phyloP scores from a whole-genome alignment of 23 tunicate species.

The Ascidia mentula region DNA sequence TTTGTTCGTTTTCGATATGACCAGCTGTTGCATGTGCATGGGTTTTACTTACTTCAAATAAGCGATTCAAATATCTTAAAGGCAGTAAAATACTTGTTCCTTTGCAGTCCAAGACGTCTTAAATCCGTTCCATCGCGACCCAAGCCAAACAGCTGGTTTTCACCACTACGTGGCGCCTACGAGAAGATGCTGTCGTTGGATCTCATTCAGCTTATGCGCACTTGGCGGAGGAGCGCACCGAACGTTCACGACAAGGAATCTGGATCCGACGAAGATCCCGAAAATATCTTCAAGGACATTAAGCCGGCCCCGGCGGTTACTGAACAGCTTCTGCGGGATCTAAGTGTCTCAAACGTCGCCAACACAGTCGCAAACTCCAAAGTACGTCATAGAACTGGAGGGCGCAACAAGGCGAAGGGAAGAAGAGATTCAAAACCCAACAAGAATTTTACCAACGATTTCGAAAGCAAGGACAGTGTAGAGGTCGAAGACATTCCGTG shows the following conservation, averaged over 20 bases:
- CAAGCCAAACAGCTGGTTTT: not conserved
- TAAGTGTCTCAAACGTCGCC: not conserved
- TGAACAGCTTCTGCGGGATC: not conserved
- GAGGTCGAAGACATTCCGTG: not conserved
- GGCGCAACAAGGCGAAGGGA: not conserved
- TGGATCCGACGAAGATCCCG: conserved; percentile 16
- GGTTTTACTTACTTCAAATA: too few relatives aligned
- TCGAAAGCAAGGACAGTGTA: not conserved
- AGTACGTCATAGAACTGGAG: not conserved
- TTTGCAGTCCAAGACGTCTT: not conserved
- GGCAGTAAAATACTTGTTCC: too few relatives aligned
- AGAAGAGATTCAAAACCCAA: not conserved
- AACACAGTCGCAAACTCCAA: not conserved
- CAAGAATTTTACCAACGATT: not conserved
- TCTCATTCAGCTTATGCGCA: not conserved
- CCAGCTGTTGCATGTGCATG: too few relatives aligned
- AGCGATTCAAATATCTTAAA: too few relatives aligned
- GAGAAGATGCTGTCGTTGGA: conserved; percentile 10
- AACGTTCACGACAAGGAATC: conserved; percentile 6
- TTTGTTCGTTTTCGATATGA: too few relatives aligned
- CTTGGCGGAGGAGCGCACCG: conserved; percentile 3
- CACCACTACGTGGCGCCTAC: not conserved
- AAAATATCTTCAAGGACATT: conserved; percentile 1
- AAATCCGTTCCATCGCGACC: not conserved
- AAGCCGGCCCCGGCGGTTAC: conserved; percentile 12